Percentiles rank a stretch among this genome's conserved stretches.
Conservation (phyloP, 1,140 invertebrate species). For the Schlechtendalia chinensis region DNA sequence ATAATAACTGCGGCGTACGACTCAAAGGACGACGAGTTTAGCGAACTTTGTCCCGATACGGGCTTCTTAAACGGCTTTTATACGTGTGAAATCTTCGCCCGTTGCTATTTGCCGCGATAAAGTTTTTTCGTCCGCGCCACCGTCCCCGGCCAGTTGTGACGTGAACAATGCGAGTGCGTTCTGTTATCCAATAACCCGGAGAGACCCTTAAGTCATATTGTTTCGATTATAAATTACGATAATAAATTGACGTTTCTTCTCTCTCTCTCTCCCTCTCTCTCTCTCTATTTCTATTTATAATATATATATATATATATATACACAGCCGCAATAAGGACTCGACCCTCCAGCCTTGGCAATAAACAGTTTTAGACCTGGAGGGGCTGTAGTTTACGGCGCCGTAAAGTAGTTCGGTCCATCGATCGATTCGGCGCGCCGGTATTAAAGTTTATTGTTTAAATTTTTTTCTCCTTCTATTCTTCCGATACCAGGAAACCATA, state of each 20-base stretch:
- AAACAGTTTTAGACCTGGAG: constrained; percentile 8
- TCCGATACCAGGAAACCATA: neutral
- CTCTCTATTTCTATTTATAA: too few relatives aligned
- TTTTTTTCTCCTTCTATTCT: neutral
- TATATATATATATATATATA: too few relatives aligned
- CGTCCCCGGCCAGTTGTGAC: neutral
- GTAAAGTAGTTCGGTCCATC: neutral
- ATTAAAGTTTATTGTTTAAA: constrained; percentile 9
- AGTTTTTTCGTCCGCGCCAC: neutral
- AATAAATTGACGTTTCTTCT: constrained; percentile 11
- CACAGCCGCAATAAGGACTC: too few relatives aligned
- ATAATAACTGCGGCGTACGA: too few relatives aligned
- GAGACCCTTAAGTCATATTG: constrained; percentile 12
- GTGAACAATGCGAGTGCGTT: neutral
- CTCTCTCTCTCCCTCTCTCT: too few relatives aligned
- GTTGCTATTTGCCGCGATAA: neutral
- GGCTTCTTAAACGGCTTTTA: neutral
- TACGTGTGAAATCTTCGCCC: neutral
- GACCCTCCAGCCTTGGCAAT: neutral
- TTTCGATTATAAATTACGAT: constrained; percentile 29
- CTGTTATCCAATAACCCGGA: neutral
- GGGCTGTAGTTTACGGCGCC: too few relatives aligned
- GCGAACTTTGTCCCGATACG: neutral
- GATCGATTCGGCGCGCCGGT: neutral
- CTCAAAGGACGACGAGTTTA: too few relatives aligned